These are phyloP conservation scores for Hassar affinis DNA, from an alignment of 2,113 vertebrate genomes.

Conservation along the genomic window DNA sequence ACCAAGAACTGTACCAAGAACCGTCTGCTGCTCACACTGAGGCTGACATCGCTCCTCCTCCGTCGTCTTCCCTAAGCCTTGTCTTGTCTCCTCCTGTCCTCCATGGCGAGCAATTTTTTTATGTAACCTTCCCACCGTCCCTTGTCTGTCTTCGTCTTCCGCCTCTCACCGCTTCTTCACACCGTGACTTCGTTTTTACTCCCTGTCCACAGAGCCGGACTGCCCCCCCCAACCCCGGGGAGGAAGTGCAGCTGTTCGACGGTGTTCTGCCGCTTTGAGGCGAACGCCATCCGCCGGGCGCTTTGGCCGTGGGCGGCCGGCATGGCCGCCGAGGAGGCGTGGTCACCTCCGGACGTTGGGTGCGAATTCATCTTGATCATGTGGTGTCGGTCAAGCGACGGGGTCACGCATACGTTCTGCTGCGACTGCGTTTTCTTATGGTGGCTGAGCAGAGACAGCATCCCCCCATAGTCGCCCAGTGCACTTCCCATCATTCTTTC, in stretches of 20 bases:
- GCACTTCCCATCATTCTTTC: constrained; percentile 33
- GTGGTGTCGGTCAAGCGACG: constrained; percentile 80
- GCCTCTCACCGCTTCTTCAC: constrained; percentile 61
- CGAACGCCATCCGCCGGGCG: constrained; percentile 79
- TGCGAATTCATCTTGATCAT: constrained; percentile 88
- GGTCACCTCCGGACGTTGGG: constrained; percentile 74
- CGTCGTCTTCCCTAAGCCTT: not conserved
- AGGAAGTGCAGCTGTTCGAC: constrained; percentile 89
- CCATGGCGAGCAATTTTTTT: constrained; percentile 22
- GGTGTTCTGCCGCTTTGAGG: constrained; percentile 83
- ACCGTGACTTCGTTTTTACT: constrained; percentile 89
- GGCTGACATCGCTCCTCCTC: constrained; percentile 10
- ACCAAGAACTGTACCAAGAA: too few relatives aligned
- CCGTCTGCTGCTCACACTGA: too few relatives aligned
- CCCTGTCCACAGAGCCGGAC: constrained; percentile 75
- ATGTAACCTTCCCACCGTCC: constrained; percentile 12
- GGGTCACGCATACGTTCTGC: constrained; percentile 80
- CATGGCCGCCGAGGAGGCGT: constrained; percentile 44
- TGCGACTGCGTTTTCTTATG: constrained; percentile 82
- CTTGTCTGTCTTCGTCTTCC: constrained; percentile 31
- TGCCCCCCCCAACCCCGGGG: constrained; percentile 69
- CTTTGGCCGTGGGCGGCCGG: constrained; percentile 60
- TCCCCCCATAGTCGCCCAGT: constrained; percentile 52
- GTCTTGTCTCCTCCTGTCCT: not conserved
- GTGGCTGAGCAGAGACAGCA: constrained; percentile 71